Percentiles rank a stretch among this genome's conserved stretches.
phyloP scores from a whole-genome alignment of 2,797 vertebrate species.

The Ctenopoma multispine region DNA sequence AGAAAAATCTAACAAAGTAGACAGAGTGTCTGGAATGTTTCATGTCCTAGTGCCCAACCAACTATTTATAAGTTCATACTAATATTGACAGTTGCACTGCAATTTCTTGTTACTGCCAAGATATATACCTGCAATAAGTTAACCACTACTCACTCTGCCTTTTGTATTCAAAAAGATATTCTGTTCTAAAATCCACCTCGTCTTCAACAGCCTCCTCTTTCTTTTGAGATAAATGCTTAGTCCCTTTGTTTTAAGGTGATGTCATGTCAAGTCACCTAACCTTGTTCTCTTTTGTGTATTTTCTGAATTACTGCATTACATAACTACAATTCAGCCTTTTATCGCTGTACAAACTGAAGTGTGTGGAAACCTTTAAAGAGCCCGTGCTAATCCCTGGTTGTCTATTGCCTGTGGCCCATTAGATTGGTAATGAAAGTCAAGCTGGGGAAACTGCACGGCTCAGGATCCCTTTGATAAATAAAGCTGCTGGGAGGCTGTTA shows the following conservation, averaged over 20 bases:
- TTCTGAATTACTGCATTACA: constrained; percentile 37
- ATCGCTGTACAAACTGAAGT: constrained; percentile 47
- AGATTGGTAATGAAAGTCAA: constrained; percentile 74
- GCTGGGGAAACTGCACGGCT: constrained; percentile 58
- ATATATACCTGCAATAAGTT: too few species aligned
- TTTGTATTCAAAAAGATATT: background rate
- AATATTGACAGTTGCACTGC: too few species aligned
- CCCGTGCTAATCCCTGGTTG: constrained; percentile 61
- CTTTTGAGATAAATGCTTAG: constrained; percentile 4
- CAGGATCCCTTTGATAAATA: constrained; percentile 76
- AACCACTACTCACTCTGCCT: background rate
- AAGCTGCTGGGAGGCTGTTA: constrained; percentile 72
- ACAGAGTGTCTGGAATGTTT: too few species aligned
- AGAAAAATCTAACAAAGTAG: background rate
- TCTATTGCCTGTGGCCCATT: constrained; percentile 66
- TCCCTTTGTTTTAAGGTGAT: constrained; percentile 3
- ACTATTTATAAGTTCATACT: too few species aligned
- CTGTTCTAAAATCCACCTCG: background rate
- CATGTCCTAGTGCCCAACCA: too few species aligned
- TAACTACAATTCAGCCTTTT: constrained; percentile 37
- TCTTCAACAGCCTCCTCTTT: background rate
- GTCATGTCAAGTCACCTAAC: constrained; percentile 12
- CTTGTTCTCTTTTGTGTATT: constrained; percentile 17
- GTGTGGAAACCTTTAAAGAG: constrained; percentile 58
- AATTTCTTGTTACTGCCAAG: too few species aligned